Evolutionary conservation across 2,113 vertebrate genomes (phyloP).

Genomic region (Pteruthius melanotis): DNA sequence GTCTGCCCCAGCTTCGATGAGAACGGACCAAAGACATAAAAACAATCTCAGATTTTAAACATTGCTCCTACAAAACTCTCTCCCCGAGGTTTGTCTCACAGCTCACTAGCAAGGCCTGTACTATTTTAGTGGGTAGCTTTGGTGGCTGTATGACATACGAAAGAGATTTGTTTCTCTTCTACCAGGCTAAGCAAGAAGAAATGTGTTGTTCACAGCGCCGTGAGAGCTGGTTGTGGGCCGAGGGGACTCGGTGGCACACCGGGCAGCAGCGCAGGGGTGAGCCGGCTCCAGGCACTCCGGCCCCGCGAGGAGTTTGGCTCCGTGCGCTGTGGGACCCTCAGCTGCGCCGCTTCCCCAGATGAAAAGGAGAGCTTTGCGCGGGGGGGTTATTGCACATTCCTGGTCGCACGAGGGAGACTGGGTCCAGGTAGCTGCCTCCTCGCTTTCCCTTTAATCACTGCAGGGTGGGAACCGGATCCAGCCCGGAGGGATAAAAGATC

Average conservation of each 20-base stretch:
- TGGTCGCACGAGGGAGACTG: background rate
- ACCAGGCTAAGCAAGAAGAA: background rate
- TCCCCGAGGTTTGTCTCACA: background rate
- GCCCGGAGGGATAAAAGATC: slow-evolving; percentile 15
- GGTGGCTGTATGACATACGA: fast-evolving
- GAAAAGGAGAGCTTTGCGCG: background rate
- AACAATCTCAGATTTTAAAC: background rate
- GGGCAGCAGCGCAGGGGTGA: background rate
- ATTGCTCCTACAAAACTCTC: background rate
- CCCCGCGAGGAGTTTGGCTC: background rate
- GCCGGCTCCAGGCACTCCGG: fast-evolving
- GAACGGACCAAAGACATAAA: background rate
- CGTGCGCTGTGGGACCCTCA: fast-evolving
- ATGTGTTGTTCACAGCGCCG: fast-evolving
- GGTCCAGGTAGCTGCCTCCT: slow-evolving; percentile 32
- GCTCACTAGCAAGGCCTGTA: background rate
- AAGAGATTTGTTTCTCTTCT: background rate
- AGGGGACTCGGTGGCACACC: fast-evolving
- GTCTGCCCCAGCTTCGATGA: background rate
- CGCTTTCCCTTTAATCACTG: slow-evolving; percentile 25
- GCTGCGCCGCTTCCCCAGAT: background rate
- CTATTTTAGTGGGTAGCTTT: background rate
- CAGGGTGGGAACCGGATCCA: slow-evolving; percentile 41
- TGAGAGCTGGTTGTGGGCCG: fast-evolving
- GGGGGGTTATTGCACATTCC: slow-evolving; percentile 19